Conservation (phyloP, 2,797 vertebrate species). For the Peromyscus melanophrys region DNA sequence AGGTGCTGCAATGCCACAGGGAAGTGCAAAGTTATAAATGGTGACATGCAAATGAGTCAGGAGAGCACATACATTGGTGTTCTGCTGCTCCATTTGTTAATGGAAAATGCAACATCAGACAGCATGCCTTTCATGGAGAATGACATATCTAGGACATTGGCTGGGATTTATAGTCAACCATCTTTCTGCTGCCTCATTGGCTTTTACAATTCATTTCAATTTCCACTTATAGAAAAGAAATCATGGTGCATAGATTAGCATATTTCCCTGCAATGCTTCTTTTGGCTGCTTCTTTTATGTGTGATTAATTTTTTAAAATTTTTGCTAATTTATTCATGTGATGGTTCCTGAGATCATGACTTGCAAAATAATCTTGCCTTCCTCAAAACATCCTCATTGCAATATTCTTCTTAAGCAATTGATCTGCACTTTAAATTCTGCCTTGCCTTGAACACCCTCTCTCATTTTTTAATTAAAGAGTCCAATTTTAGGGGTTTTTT, state of each 20-base stretch:
- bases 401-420: conserved; percentile 53
- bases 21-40: conserved; percentile 75
- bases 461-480: conserved; percentile 46
- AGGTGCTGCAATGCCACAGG: conserved; percentile 61
- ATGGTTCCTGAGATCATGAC: conserved; percentile 63
- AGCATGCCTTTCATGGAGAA: conserved; percentile 74
- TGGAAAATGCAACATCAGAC: conserved; percentile 74
- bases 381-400: conserved; percentile 39
- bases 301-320: conserved; percentile 80
- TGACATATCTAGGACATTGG: conserved; percentile 76
- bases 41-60: conserved; percentile 70
- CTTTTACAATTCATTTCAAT: conserved; percentile 82
- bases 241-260: conserved; percentile 74
- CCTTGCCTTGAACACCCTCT: conserved; percentile 30
- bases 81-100: conserved; percentile 72
- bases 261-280: conserved; percentile 46
- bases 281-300: conserved; percentile 73
- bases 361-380: conserved; percentile 77
- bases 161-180: conserved; percentile 79
- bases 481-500: conserved; percentile 41
- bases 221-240: conserved; percentile 72
- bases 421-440: conserved; percentile 38
- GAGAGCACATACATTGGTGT: conserved; percentile 48
- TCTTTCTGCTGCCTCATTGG: conserved; percentile 81
- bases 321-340: conserved; percentile 76